Percentiles rank a stretch among this genome's conserved stretches.
Evolutionary conservation across 2,797 vertebrate genomes (phyloP).

Genomic region (Pyrocephalus nanus): DNA sequence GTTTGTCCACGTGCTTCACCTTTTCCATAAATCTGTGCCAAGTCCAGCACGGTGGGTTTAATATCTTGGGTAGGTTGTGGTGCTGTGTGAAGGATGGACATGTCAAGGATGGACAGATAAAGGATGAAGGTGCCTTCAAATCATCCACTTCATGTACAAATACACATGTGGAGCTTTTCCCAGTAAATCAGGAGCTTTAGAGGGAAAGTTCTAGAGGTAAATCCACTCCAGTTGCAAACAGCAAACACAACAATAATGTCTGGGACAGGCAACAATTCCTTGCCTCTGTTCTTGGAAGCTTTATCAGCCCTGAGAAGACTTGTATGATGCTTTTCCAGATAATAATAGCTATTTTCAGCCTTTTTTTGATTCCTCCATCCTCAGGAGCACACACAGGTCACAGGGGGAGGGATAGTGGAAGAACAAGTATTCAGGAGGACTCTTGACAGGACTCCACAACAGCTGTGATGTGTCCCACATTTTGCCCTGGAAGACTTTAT

Average conservation of each 20-base stretch:
- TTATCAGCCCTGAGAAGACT: neutral
- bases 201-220: neutral
- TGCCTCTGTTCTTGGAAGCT: neutral
- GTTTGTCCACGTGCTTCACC: neutral
- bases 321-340: neutral
- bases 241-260: neutral
- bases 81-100: neutral
- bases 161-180: neutral
- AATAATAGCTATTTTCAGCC: neutral
- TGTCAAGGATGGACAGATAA: accelerated
- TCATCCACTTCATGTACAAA: neutral
- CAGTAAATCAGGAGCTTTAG: neutral
- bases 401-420: neutral
- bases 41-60: neutral
- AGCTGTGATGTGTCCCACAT: neutral
- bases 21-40: accelerated
- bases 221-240: neutral
- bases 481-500: neutral
- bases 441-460: neutral
- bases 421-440: neutral
- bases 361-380: neutral
- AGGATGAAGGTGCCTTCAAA: neutral
- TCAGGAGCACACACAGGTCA: neutral
- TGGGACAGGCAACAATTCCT: neutral
- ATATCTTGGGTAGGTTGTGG: neutral